Percentiles rank a stretch among this genome's conserved stretches.
Conservation (phyloP, 2,113 vertebrate species). For the Terrapene triunguis region DNA sequence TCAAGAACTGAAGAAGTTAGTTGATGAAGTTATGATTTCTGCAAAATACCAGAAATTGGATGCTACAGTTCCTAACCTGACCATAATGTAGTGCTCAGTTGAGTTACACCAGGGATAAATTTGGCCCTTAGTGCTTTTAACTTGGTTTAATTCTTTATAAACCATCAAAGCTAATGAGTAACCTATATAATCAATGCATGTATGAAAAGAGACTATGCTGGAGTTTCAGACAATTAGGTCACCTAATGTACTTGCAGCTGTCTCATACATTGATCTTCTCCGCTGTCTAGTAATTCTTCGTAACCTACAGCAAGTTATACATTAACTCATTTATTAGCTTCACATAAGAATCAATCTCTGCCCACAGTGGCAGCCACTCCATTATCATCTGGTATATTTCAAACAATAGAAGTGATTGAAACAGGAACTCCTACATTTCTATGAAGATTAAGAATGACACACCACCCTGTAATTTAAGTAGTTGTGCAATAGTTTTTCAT, state of each 20-base stretch:
- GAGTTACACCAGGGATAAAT: background rate
- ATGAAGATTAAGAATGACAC: conserved; percentile 59
- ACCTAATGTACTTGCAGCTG: background rate
- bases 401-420: conserved; percentile 69
- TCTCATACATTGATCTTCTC: background rate
- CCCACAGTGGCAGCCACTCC: conserved; percentile 50
- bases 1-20: background rate
- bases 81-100: background rate
- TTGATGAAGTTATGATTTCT: background rate
- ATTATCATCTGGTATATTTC: conserved; percentile 40
- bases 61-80: background rate
- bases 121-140: background rate
- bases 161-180: background rate
- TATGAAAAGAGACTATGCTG: background rate
- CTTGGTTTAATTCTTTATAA: background rate
- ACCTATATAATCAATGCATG: background rate
- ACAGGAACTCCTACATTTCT: conserved; percentile 69
- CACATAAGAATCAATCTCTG: conserved; percentile 30
- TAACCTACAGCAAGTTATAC: conserved; percentile 15
- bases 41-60: background rate
- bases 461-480: conserved; percentile 73
- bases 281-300: conserved; percentile 7
- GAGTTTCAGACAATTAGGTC: conserved; percentile 30
- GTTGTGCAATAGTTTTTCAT: conserved; percentile 61
- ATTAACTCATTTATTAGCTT: conserved; percentile 39